phyloP scores from a whole-genome alignment of 2,113 vertebrate genomes.

The Tupaia tana region DNA sequence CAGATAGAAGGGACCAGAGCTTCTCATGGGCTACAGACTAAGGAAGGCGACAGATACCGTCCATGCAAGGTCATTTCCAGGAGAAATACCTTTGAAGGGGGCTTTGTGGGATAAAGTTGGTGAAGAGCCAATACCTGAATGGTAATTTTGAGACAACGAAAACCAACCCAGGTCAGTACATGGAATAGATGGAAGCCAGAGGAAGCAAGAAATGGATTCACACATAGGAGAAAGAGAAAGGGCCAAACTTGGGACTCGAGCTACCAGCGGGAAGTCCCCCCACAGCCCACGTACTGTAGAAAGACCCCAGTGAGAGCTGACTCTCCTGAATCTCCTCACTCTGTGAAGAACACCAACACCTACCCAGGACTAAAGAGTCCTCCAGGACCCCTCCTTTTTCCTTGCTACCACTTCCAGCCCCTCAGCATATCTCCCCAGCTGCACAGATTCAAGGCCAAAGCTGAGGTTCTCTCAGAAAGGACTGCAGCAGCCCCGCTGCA shows the following conservation, averaged over 20 bases:
- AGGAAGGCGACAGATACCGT: too few species aligned
- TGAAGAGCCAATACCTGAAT: neutral
- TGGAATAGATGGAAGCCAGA: neutral
- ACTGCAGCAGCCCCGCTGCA: too few species aligned
- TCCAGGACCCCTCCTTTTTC: neutral
- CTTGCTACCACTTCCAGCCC: neutral
- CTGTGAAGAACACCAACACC: neutral
- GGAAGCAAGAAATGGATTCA: neutral
- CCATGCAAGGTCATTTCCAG: too few species aligned
- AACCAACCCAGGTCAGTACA: neutral
- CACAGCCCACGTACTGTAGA: neutral
- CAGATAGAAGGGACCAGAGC: neutral
- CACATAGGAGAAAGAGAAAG: neutral
- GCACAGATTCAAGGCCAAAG: neutral
- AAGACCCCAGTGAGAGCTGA: neutral
- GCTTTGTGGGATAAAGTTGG: too few species aligned
- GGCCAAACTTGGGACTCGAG: neutral
- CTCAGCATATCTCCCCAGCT: neutral
- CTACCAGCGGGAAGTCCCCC: neutral
- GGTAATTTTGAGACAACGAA: neutral
- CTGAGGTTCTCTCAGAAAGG: too few species aligned
- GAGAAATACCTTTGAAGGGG: neutral
- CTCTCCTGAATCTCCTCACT: neutral
- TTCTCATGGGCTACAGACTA: neutral
- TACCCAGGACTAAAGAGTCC: neutral